Evolutionary conservation across 2,888 invertebrate genomes (phyloP).

Genomic region (Noctua pronuba): DNA sequence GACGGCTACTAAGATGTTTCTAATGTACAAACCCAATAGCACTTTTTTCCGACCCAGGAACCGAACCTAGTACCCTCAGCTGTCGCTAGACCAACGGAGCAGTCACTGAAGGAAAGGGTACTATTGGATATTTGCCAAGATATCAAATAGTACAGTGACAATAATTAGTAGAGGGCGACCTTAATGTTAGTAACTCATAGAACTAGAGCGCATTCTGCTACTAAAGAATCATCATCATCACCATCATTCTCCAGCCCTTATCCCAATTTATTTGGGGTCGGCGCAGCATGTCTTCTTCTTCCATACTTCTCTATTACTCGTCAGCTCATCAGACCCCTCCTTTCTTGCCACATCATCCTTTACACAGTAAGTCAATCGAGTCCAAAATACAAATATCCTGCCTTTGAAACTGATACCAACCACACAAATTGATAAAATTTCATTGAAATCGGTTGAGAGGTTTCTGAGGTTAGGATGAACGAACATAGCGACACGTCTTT

Average conservation of each 20-base stretch:
- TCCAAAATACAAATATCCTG: not conserved
- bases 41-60: not conserved
- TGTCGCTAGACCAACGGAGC: too few species aligned
- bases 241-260: not conserved
- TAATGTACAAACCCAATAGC: not conserved
- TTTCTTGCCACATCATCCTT: not conserved
- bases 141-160: too few species aligned
- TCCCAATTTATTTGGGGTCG: not conserved
- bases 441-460: not conserved
- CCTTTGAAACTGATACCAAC: not conserved
- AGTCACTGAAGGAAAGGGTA: too few species aligned
- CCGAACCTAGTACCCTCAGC: not conserved
- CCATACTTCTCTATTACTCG: not conserved
- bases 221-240: not conserved
- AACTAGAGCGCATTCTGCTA: not conserved
- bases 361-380: not conserved
- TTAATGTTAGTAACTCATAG: not conserved
- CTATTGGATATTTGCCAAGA: too few species aligned
- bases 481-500: not conserved
- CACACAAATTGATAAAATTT: not conserved
- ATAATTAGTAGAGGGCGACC: not conserved
- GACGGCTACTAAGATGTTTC: not conserved
- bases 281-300: not conserved
- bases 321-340: not conserved
- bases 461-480: not conserved